These are phyloP conservation scores for Brienomyrus brachyistius DNA, from an alignment of 2,113 vertebrate genomes.

Conservation along the genomic window DNA sequence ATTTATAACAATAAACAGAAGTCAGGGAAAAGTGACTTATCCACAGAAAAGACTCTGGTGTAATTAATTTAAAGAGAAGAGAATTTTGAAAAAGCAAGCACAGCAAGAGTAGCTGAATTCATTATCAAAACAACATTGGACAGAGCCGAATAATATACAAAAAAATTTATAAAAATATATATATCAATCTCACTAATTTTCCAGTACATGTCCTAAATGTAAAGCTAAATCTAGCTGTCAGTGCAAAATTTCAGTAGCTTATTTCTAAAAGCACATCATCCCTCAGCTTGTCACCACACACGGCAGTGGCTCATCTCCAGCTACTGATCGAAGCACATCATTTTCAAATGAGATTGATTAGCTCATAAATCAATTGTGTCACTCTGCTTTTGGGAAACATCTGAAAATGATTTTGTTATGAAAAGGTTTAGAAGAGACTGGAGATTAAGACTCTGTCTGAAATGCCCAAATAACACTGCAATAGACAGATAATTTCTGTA, in stretches of 20 bases:
- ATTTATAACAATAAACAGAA: neutral
- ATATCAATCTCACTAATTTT: neutral
- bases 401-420: neutral
- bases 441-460: neutral
- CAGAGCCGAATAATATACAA: neutral
- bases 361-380: neutral
- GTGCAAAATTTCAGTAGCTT: neutral
- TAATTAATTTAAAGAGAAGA: neutral
- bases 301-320: neutral
- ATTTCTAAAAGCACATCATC: neutral
- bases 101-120: neutral
- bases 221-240: neutral
- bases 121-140: neutral
- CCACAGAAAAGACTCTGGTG: neutral
- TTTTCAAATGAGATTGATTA: neutral
- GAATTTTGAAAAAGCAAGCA: neutral
- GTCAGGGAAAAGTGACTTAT: neutral
- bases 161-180: neutral
- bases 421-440: neutral
- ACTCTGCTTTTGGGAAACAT: neutral
- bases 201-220: neutral
- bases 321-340: neutral
- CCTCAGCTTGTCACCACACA: neutral
- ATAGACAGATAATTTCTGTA: neutral
- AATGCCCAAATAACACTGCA: neutral